Evolutionary conservation across 2,888 invertebrate genomes (phyloP).

Genomic region (Cosmopolites sordidus): DNA sequence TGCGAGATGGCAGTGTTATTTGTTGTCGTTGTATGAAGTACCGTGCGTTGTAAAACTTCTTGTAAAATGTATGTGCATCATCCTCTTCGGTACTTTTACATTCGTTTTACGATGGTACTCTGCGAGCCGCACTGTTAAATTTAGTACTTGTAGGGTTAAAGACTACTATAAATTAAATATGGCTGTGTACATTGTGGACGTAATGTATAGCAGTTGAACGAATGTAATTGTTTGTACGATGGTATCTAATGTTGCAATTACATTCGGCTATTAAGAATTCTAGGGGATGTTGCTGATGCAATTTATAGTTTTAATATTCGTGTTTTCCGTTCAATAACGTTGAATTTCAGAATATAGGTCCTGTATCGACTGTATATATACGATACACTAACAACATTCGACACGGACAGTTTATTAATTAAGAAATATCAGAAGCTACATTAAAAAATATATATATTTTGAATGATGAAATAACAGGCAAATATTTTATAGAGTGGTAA

Average conservation of each 20-base stretch:
- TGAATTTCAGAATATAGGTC: too few species aligned
- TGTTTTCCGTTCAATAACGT: too few species aligned
- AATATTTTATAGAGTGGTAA: too few species aligned
- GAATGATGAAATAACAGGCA: too few species aligned
- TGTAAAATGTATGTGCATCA: constrained; percentile 25
- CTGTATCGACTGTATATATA: too few species aligned
- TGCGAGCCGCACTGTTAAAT: constrained; percentile 26
- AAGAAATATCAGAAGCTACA: too few species aligned
- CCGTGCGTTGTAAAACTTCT: constrained; percentile 25
- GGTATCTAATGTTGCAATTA: constrained; percentile 2
- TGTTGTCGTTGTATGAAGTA: constrained; percentile 24
- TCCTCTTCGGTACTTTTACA: constrained; percentile 27
- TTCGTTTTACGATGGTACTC: constrained; percentile 26
- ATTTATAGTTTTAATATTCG: too few species aligned
- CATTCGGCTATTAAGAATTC: not conserved
- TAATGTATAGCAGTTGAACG: constrained; percentile 5
- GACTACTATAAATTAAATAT: constrained; percentile 25
- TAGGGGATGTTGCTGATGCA: too few species aligned
- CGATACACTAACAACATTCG: too few species aligned
- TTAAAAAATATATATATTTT: too few species aligned
- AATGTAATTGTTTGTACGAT: constrained; percentile 2
- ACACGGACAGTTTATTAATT: too few species aligned
- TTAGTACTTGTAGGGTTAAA: constrained; percentile 29
- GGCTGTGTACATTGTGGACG: constrained; percentile 21
- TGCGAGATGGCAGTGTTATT: constrained; percentile 15